Evolutionary conservation across 2,888 invertebrate species (phyloP).

Genomic region (Sialis fuliginosa): DNA sequence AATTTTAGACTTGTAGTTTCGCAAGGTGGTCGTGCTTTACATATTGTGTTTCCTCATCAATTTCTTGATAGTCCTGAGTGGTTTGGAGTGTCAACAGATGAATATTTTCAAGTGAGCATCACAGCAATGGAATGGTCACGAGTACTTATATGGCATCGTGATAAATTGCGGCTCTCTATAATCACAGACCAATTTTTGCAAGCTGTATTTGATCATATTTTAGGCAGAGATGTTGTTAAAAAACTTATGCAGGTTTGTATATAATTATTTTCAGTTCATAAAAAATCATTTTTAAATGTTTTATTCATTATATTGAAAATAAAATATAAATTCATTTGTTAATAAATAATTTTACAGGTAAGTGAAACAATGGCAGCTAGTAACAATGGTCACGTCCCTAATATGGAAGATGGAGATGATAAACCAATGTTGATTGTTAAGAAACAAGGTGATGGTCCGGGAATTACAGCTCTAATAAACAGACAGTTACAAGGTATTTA

Average conservation of each 20-base stretch:
- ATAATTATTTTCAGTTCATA: conserved; percentile 8
- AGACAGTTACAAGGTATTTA: conserved; percentile 54
- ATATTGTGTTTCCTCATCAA: conserved; percentile 74
- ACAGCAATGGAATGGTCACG: conserved; percentile 76
- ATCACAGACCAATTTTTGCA: conserved; percentile 68
- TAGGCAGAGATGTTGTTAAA: conserved; percentile 71
- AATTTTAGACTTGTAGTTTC: conserved; percentile 60
- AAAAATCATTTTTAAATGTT: neutral
- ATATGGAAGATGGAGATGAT: conserved; percentile 55
- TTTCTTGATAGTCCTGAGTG: conserved; percentile 81
- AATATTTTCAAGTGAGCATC: conserved; percentile 66
- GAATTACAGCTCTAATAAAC: conserved; percentile 59
- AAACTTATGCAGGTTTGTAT: conserved; percentile 65
- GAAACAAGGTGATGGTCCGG: conserved; percentile 55
- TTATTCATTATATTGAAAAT: neutral
- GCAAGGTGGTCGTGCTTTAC: conserved; percentile 65
- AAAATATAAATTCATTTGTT: neutral
- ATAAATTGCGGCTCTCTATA: conserved; percentile 69
- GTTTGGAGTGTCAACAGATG: conserved; percentile 76
- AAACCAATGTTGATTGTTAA: conserved; percentile 63
- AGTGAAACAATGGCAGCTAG: conserved; percentile 63
- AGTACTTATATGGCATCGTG: conserved; percentile 69
- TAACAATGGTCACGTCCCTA: conserved; percentile 55
- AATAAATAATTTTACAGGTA: conserved; percentile 32
- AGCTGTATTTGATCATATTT: conserved; percentile 71